Conservation (phyloP, 2,113 vertebrate species). For the Nibea albiflora region DNA sequence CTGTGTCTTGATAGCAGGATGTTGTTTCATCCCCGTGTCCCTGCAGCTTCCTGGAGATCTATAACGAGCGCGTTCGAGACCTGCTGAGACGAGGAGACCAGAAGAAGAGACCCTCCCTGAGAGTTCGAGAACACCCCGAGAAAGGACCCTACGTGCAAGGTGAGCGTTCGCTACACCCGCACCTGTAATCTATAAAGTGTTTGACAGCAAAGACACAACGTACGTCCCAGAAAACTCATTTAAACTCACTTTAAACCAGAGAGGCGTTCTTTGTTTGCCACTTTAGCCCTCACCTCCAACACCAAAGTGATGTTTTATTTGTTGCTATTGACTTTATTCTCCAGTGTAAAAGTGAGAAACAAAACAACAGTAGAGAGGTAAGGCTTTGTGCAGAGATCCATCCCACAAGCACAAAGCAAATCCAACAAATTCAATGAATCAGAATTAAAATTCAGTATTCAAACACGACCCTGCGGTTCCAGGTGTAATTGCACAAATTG, state of each 20-base stretch:
- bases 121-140: conserved; percentile 89
- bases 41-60: conserved; percentile 96
- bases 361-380: neutral
- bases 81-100: conserved; percentile 86
- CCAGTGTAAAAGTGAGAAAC: too few species aligned
- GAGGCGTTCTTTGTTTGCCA: neutral
- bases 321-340: too few species aligned
- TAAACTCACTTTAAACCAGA: too few species aligned
- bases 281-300: neutral
- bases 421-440: neutral
- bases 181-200: neutral
- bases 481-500: conserved; percentile 24
- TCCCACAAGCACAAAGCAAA: neutral
- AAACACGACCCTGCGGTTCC: neutral
- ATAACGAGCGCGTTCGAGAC: conserved; percentile 96
- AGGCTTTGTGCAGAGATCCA: neutral
- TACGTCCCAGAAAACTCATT: neutral
- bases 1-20: neutral
- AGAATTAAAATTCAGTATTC: conserved; percentile 2
- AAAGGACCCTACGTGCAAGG: conserved; percentile 97
- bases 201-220: neutral
- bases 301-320: neutral
- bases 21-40: neutral
- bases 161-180: conserved; percentile 66
- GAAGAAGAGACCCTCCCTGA: conserved; percentile 88